Evolutionary conservation across 23 tunicate genomes (phyloP).

Genomic region (Styela plicata): DNA sequence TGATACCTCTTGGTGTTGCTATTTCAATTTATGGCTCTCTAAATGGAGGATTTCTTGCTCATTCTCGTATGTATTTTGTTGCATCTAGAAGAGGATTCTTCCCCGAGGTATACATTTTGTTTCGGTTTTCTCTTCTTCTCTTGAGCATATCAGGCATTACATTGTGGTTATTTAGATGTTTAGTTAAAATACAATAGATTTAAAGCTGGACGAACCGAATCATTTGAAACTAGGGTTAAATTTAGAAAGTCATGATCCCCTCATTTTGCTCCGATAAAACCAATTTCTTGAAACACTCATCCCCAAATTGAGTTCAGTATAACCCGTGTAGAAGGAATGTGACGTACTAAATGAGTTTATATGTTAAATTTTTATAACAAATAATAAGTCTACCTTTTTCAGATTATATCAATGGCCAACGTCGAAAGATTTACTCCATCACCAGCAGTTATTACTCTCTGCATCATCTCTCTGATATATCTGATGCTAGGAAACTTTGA

Average conservation of each 20-base stretch:
- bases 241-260: too few species aligned
- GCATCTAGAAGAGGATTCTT: conserved; percentile 6
- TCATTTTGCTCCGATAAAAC: too few species aligned
- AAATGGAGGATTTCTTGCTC: conserved; percentile 1
- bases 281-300: too few species aligned
- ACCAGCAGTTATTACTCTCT: background rate
- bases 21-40: conserved; percentile 12
- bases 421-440: background rate
- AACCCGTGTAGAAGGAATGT: background rate
- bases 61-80: conserved; percentile 20
- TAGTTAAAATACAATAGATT: background rate
- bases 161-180: background rate
- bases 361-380: background rate
- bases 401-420: conserved; percentile 1
- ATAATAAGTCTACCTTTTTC: background rate
- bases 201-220: background rate
- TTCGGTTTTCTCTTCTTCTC: too few species aligned
- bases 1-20: conserved; percentile 28
- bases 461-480: background rate
- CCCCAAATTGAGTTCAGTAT: background rate
- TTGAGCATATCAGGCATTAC: background rate
- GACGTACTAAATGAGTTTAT: background rate
- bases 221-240: too few species aligned
- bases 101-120: conserved; percentile 26
- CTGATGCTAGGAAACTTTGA: background rate